Evolutionary conservation across 2,113 vertebrate genomes (phyloP).

Genomic region (Neofelis nebulosa): DNA sequence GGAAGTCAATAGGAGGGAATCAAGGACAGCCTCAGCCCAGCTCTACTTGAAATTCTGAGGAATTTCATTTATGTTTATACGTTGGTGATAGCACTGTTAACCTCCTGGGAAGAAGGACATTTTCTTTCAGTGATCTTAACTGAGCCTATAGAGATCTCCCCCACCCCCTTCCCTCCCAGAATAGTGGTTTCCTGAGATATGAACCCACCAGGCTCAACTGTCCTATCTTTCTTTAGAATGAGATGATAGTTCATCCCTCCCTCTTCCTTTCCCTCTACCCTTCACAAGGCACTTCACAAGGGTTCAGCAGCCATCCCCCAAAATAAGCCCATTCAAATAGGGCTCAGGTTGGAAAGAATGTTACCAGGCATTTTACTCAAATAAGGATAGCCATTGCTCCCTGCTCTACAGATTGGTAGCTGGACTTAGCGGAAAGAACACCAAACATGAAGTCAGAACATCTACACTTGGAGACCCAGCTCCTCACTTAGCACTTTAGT

Average conservation of each 20-base stretch:
- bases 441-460: background rate
- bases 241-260: background rate
- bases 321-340: background rate
- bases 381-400: background rate
- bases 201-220: background rate
- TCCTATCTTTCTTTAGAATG: background rate
- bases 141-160: background rate
- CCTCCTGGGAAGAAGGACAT: background rate
- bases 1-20: background rate
- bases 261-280: background rate
- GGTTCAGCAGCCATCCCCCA: background rate
- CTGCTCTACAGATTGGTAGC: background rate
- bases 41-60: background rate
- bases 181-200: background rate
- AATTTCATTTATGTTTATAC: background rate
- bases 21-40: background rate
- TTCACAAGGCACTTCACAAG: background rate
- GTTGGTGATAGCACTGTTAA: background rate
- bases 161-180: background rate
- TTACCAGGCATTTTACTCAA: background rate
- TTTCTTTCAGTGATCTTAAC: background rate
- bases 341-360: background rate
- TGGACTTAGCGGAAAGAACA: background rate
- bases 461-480: background rate
- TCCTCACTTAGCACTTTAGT: background rate